Percentiles rank a stretch among this genome's conserved stretches.
Conservation (phyloP, 2,797 vertebrate genomes). For the Pteropus rufus region DNA sequence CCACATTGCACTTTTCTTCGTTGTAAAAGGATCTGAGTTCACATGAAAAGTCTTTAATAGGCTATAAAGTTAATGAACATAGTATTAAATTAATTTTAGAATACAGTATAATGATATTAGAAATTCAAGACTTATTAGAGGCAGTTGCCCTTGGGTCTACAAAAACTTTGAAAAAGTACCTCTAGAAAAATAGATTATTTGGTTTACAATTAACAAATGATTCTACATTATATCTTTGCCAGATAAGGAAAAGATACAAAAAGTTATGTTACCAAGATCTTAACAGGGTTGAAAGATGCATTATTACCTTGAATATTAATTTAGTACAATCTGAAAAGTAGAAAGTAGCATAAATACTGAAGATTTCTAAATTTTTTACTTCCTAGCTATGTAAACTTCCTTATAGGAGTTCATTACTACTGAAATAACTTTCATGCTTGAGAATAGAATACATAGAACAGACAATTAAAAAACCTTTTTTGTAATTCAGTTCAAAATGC, state of each 20-base stretch:
- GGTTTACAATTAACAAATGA: background rate
- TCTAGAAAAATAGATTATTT: background rate
- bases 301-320: background rate
- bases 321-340: background rate
- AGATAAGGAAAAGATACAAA: background rate
- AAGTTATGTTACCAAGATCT: background rate
- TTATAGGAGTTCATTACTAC: background rate
- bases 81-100: slow-evolving; percentile 7
- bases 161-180: background rate
- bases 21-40: background rate
- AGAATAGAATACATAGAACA: background rate
- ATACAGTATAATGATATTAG: background rate
- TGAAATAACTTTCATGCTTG: background rate
- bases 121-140: background rate
- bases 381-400: background rate
- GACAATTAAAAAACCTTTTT: background rate
- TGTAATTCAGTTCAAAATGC: background rate
- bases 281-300: background rate
- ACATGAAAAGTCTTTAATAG: background rate
- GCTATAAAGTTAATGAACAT: background rate
- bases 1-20: background rate
- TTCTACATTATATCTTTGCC: background rate
- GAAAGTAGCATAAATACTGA: background rate
- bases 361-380: background rate
- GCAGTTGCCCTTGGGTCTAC: background rate